Conservation (phyloP, 2,888 invertebrate species). For the Macaria liturata region DNA sequence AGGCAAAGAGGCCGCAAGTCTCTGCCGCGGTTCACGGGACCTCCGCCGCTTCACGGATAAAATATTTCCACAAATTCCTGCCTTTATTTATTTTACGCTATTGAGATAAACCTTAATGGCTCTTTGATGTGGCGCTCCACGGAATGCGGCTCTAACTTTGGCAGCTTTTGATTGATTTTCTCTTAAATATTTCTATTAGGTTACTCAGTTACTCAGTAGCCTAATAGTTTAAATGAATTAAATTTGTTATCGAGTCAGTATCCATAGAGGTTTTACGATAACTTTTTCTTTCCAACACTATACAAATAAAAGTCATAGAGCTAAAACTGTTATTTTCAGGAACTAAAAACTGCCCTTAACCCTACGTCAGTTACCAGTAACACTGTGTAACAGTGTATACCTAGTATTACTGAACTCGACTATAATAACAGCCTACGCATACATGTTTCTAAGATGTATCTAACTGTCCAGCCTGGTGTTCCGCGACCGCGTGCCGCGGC, state of each 20-base stretch:
- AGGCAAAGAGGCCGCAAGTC: conserved; percentile 72
- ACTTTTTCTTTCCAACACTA: no score
- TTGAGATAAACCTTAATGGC: conserved; percentile 78
- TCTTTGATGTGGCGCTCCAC: conserved; percentile 77
- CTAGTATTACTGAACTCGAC: no score
- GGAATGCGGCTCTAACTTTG: conserved; percentile 68
- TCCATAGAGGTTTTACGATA: no score
- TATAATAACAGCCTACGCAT: no score
- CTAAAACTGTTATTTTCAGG: no score
- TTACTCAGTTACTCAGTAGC: conserved; percentile 53
- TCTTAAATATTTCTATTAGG: conserved; percentile 54
- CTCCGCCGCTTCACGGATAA: conserved; percentile 64
- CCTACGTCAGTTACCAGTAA: no score
- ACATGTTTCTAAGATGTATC: conserved; percentile 1
- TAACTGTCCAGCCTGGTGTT: conserved; percentile 79
- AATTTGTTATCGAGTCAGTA: conserved; percentile 40
- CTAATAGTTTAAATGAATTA: conserved; percentile 46
- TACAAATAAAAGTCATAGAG: no score
- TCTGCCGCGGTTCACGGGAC: conserved; percentile 55
- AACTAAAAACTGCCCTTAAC: no score
- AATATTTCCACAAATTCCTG: conserved; percentile 75
- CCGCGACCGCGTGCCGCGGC: conserved; percentile 91
- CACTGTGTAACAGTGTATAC: no score
- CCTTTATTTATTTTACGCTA: conserved; percentile 78
- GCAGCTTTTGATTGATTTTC: conserved; percentile 75